Conservation (phyloP, 2,113 vertebrate species). For the Rhinogobius similis region DNA sequence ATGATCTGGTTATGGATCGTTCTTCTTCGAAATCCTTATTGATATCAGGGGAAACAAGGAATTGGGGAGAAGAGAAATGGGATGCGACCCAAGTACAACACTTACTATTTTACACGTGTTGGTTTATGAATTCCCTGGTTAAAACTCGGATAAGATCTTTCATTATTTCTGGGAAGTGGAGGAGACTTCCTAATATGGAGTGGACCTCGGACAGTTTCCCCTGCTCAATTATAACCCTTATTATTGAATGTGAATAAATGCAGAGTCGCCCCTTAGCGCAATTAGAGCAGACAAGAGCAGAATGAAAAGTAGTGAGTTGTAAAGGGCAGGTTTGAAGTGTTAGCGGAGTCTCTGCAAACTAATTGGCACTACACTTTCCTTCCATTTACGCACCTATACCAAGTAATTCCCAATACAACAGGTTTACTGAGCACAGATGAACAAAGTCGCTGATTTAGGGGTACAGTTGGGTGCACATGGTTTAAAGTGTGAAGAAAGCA, state of each 20-base stretch:
- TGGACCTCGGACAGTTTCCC: conserved; percentile 23
- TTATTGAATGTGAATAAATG: conserved; percentile 50
- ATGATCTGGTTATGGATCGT: too few relatives aligned
- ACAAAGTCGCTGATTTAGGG: conserved; percentile 6
- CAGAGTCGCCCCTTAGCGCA: conserved; percentile 37
- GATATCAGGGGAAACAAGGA: too few relatives aligned
- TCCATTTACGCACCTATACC: background rate
- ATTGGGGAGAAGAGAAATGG: too few relatives aligned
- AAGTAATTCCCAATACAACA: background rate
- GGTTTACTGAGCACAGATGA: conserved; percentile 12
- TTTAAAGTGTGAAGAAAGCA: background rate
- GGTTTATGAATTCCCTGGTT: too few relatives aligned
- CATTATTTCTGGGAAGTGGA: conserved; percentile 16
- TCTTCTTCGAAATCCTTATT: too few relatives aligned
- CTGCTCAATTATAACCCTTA: conserved; percentile 52
- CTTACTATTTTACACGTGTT: background rate
- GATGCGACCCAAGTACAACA: too few relatives aligned
- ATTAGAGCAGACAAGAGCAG: conserved; percentile 48
- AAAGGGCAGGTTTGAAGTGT: conserved; percentile 49
- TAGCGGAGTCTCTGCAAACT: conserved; percentile 24
- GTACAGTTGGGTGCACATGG: background rate
- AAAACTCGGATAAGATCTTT: background rate
- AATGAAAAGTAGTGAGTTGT: conserved; percentile 23
- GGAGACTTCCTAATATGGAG: conserved; percentile 23
- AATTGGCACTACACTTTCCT: conserved; percentile 41